These are phyloP conservation scores for Megalops atlanticus DNA, from an alignment of 2,113 vertebrate genomes.

Conservation along the genomic window DNA sequence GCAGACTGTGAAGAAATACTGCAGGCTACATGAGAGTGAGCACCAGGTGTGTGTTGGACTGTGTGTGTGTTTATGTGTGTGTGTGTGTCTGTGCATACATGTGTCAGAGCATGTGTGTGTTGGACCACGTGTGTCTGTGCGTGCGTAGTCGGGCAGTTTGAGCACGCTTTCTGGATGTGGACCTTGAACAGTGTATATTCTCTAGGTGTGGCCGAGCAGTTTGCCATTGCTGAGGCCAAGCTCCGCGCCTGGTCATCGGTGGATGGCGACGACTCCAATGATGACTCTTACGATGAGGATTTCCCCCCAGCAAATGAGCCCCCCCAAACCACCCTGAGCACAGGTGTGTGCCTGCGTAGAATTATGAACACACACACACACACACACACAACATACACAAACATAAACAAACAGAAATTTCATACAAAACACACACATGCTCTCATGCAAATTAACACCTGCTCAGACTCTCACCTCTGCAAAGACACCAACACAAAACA, in stretches of 20 bases:
- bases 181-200: constrained; percentile 20
- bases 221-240: constrained; percentile 95
- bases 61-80: constrained; percentile 31
- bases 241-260: constrained; percentile 96
- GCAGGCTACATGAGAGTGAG: neutral
- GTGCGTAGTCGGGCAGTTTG: no score
- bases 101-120: constrained; percentile 18
- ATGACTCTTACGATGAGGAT: constrained; percentile 94
- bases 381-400: constrained; percentile 13
- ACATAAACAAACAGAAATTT: neutral
- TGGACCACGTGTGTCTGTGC: neutral
- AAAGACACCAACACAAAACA: no score
- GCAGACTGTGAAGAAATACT: neutral
- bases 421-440: neutral
- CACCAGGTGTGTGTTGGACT: constrained; percentile 31
- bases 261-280: constrained; percentile 92
- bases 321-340: constrained; percentile 76
- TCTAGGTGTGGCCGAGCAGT: constrained; percentile 89
- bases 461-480: no score
- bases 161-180: neutral
- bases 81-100: neutral
- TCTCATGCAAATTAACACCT: no score
- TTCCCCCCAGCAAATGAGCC: constrained; percentile 79
- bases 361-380: constrained; percentile 31
- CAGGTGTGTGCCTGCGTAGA: constrained; percentile 60